phyloP scores from a whole-genome alignment of 35 echinoderm and acorn worm genomes.

The Holothuria glaberrima region DNA sequence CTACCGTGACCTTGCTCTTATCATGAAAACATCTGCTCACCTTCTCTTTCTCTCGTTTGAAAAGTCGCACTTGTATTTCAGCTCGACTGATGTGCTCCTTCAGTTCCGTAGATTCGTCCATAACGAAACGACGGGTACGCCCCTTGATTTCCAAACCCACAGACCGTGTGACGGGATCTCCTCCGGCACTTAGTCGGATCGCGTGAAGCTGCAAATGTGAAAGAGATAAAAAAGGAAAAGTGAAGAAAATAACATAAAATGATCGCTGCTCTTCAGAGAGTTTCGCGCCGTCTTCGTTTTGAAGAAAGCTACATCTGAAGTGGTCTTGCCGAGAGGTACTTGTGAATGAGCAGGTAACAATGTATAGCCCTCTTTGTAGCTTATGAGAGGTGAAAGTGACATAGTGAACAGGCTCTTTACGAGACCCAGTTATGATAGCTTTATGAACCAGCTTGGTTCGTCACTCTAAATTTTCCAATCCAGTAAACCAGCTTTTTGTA shows the following conservation, averaged over 20 bases:
- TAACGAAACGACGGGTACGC: constrained; percentile 88
- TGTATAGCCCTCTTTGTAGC: too few relatives aligned
- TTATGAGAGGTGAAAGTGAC: too few relatives aligned
- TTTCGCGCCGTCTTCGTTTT: too few relatives aligned
- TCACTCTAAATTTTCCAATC: too few relatives aligned
- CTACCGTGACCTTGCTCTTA: too few relatives aligned
- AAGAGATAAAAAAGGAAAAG: background rate
- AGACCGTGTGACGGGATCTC: constrained; percentile 85
- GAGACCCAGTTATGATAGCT: too few relatives aligned
- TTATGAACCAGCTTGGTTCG: too few relatives aligned
- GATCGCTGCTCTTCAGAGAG: background rate
- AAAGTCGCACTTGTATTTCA: constrained; percentile 87
- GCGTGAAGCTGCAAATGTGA: constrained; percentile 74
- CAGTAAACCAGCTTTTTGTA: too few relatives aligned
- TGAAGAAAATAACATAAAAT: background rate
- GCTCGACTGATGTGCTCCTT: constrained; percentile 88
- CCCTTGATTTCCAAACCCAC: constrained; percentile 96
- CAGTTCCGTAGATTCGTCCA: constrained; percentile 86
- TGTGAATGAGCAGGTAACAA: too few relatives aligned
- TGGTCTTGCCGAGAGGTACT: too few relatives aligned
- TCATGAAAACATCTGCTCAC: constrained; percentile 34
- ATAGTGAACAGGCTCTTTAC: too few relatives aligned
- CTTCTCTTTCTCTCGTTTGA: constrained; percentile 83
- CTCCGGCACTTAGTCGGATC: constrained; percentile 70
- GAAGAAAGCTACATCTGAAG: too few relatives aligned